Evolutionary conservation across 2,113 vertebrate genomes (phyloP).

Genomic region (Anhinga rufa): DNA sequence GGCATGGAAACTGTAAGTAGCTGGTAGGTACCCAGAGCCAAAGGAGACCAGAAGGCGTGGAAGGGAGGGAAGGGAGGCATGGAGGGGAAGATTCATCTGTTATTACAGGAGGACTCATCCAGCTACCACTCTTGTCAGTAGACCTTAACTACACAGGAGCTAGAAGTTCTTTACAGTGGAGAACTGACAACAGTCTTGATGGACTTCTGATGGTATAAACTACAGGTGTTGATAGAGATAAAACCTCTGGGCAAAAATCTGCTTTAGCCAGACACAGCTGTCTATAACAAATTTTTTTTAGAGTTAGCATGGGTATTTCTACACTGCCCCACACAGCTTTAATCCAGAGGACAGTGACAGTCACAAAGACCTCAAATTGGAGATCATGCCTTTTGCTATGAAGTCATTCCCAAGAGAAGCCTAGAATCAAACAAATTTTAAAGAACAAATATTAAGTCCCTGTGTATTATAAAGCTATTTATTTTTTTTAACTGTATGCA

Average conservation of each 20-base stretch:
- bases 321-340: neutral
- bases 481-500: neutral
- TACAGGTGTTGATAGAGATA: neutral
- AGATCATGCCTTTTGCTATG: neutral
- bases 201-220: neutral
- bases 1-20: neutral
- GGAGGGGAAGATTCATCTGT: neutral
- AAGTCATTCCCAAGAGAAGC: neutral
- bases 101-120: neutral
- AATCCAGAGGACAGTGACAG: neutral
- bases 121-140: neutral
- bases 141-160: neutral
- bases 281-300: neutral
- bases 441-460: neutral
- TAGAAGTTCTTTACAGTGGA: neutral
- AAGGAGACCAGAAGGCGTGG: neutral
- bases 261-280: neutral
- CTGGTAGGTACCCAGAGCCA: neutral
- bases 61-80: neutral
- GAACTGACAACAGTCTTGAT: neutral
- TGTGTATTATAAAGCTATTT: neutral
- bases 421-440: neutral
- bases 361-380: neutral
- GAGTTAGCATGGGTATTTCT: neutral
- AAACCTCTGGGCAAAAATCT: neutral